Conservation (phyloP, 2,888 invertebrate species). For the Nephrotoma appendiculata region DNA sequence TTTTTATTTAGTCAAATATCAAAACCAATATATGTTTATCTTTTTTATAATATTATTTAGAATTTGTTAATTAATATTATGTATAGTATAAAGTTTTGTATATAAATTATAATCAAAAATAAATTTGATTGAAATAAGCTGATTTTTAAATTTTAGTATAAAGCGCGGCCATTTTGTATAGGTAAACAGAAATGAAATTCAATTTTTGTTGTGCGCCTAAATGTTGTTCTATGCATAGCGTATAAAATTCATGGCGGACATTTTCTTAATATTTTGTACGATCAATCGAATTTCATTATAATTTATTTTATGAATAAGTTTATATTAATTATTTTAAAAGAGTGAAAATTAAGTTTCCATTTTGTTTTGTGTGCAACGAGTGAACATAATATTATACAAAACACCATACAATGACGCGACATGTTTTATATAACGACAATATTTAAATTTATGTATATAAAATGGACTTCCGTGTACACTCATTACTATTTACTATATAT, state of each 20-base stretch:
- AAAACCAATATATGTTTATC: not conserved
- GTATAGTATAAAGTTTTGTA: not conserved
- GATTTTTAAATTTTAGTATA: not conserved
- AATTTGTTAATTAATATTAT: not conserved
- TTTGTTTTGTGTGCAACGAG: not conserved
- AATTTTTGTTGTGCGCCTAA: not conserved
- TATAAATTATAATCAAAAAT: not conserved
- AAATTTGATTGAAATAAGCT: not conserved
- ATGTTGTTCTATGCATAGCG: not conserved
- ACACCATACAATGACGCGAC: not conserved
- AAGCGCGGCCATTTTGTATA: not conserved
- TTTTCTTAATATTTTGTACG: not conserved
- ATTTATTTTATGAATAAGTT: not conserved
- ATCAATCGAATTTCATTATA: not conserved
- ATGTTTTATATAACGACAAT: not conserved
- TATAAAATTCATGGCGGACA: not conserved
- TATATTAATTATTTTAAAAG: not conserved
- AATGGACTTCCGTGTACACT: not conserved
- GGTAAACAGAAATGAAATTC: not conserved
- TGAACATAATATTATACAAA: not conserved
- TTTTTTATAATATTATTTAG: not conserved
- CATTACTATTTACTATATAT: not conserved
- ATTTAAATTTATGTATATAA: not conserved
- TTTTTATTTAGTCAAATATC: not conserved
- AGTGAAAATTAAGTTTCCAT: not conserved